A percentile compares a stretch with the other conserved stretches of the same genome.
phyloP scores from a whole-genome alignment of 2,113 vertebrate species.

The Columbina picui region DNA sequence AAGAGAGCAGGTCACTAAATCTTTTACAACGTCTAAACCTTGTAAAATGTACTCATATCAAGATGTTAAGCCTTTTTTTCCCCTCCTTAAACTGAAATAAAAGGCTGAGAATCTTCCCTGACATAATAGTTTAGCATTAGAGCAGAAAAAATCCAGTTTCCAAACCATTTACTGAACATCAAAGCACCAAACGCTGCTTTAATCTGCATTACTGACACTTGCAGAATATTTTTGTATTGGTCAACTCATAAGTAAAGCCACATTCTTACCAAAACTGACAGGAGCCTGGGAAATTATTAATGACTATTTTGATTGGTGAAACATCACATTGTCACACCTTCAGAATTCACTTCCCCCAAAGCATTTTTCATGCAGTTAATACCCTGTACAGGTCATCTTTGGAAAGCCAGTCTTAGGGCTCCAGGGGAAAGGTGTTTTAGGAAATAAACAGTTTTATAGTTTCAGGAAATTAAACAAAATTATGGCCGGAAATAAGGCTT shows the following conservation, averaged over 20 bases:
- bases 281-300: neutral
- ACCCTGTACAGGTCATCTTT: neutral
- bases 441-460: neutral
- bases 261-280: neutral
- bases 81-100: neutral
- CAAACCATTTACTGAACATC: neutral
- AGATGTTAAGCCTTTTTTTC: neutral
- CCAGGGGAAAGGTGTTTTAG: neutral
- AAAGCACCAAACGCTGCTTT: neutral
- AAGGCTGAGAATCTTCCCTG: neutral
- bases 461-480: neutral
- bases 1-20: neutral
- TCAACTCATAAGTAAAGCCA: neutral
- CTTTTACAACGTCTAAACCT: neutral
- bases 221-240: neutral
- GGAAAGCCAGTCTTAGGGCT: neutral
- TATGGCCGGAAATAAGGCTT: neutral
- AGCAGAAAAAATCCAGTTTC: neutral
- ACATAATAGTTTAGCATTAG: neutral
- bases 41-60: neutral
- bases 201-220: neutral
- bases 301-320: neutral
- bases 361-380: neutral
- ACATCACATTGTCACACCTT: neutral
- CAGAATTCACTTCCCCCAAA: neutral